Percentiles rank a stretch among this genome's conserved stretches.
phyloP scores from a whole-genome alignment of 2,888 invertebrate species.

The Platycheirus albimanus region DNA sequence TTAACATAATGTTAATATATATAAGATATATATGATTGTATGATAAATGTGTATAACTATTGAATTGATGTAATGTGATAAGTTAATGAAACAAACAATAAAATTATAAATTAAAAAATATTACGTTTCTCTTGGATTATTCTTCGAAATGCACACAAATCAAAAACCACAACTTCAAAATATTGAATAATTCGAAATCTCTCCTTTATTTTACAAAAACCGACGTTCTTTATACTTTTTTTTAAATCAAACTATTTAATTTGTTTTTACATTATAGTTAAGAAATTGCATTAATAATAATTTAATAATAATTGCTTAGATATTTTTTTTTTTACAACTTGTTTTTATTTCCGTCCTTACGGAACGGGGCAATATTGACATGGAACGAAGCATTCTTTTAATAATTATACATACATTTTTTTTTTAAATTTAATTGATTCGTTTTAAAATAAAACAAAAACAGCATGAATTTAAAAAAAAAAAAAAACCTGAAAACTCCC shows the following conservation, averaged over 20 bases:
- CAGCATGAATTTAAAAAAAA: too few relatives aligned
- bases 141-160: slow-evolving; percentile 7
- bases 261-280: too few relatives aligned
- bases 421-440: too few relatives aligned
- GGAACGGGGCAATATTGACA: neutral
- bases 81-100: slow-evolving; percentile 61
- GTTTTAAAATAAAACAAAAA: too few relatives aligned
- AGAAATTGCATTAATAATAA: too few relatives aligned
- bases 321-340: neutral
- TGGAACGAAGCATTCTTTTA: too few relatives aligned
- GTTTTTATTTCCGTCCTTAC: neutral
- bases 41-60: slow-evolving; percentile 51
- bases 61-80: slow-evolving; percentile 69
- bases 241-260: too few relatives aligned
- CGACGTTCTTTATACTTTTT: too few relatives aligned
- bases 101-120: slow-evolving; percentile 41
- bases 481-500: too few relatives aligned
- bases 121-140: slow-evolving; percentile 52
- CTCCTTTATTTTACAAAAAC: neutral
- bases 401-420: too few relatives aligned
- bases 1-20: slow-evolving; percentile 13
- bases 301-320: too few relatives aligned
- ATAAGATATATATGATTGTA: slow-evolving; percentile 22
- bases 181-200: neutral
- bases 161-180: neutral